Percentiles rank a stretch among this genome's conserved stretches.
phyloP scores from a whole-genome alignment of 2,797 vertebrate species.

The Acipenser oxyrinchus region DNA sequence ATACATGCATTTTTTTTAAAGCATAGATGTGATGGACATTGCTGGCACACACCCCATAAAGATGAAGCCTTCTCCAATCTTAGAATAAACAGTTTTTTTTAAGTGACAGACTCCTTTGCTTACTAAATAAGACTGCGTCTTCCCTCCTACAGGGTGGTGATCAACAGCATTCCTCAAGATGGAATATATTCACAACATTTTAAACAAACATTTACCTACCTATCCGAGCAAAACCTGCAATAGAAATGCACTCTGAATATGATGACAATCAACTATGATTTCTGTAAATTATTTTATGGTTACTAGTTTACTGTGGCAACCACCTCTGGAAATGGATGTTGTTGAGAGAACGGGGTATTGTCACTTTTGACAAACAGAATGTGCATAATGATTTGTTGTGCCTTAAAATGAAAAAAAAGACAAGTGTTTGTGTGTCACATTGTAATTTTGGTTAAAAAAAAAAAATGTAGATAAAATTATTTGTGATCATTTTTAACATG shows the following conservation, averaged over 20 bases:
- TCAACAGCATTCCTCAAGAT: slow-evolving; percentile 65
- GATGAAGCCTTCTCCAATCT: slow-evolving; percentile 10
- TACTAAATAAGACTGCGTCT: slow-evolving; percentile 1
- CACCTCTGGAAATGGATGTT: slow-evolving; percentile 58
- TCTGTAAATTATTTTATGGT: slow-evolving; percentile 96
- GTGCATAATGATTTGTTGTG: slow-evolving; percentile 94
- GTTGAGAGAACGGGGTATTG: slow-evolving; percentile 64
- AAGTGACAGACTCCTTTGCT: slow-evolving; percentile 44
- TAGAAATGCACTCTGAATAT: slow-evolving; percentile 71
- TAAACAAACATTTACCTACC: slow-evolving; percentile 63
- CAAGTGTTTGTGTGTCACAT: slow-evolving; percentile 75
- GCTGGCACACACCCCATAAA: slow-evolving; percentile 48
- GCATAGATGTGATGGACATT: slow-evolving; percentile 43
- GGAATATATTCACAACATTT: slow-evolving; percentile 66
- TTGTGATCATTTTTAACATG: slow-evolving; percentile 65
- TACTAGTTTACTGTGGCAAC: slow-evolving; percentile 74
- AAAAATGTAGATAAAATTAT: slow-evolving; percentile 51
- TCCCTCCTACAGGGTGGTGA: slow-evolving; percentile 49
- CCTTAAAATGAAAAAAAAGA: slow-evolving; percentile 70
- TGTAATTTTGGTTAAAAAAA: slow-evolving; percentile 80
- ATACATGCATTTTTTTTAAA: slow-evolving; percentile 7
- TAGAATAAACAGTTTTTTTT: slow-evolving; percentile 42
- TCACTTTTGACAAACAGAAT: slow-evolving; percentile 84
- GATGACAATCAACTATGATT: slow-evolving; percentile 73
- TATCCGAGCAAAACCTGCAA: slow-evolving; percentile 73